Evolutionary conservation across 2,888 invertebrate species (phyloP), one percentile per base, ranked within the genome.

Genomic region (Cotesia congregata): DNA sequence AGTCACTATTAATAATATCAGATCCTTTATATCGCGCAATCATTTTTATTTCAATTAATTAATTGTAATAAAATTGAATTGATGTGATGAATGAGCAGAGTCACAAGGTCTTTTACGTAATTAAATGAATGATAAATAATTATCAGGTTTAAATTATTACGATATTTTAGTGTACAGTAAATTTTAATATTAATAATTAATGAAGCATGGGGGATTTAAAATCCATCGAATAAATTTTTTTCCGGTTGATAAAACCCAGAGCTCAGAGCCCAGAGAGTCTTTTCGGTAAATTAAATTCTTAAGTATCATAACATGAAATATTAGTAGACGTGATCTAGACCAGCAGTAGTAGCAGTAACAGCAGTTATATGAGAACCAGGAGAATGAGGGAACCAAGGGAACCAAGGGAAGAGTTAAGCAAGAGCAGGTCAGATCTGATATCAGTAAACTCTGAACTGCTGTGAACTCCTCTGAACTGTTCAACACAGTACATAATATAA

Each of bases 1-100:
- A 2, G n/a, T 39, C 67, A 60, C 61, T 17, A 62, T 41, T 62
- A 50, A n/a, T 50, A 30, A 40, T 61, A 40, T 67, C 41, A 68
- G 67, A 50, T 60, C 20, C 64, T 38, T 61, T 38, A 64, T 30
- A 30, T 30, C 3, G 30, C 30, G 30, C 3, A 30, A 30, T 30
- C 3, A 30, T n/a, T 20, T 41, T n/a, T 12, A 72, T 6, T 65
- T 50, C 41, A 50, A 50, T 71, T 65, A 50, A 50, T 71, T 61
- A 65, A 17, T 72, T 30, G 3, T 30, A 30, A 30, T 30, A 30
- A 30, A 30, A 30, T 15, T 72, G 39, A 61, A 62, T 72, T 41
- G 15, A 62, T 61, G 62, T 40, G 15, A 6, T 30, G 30, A 30
- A 30, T 30, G 40, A 15, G 0, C n/a, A 59, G 17, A 41, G 12